A percentile compares a stretch with the other conserved stretches of the same genome.
phyloP scores from a whole-genome alignment of 2,888 invertebrate species.

The Tricholauxania praeusta region DNA sequence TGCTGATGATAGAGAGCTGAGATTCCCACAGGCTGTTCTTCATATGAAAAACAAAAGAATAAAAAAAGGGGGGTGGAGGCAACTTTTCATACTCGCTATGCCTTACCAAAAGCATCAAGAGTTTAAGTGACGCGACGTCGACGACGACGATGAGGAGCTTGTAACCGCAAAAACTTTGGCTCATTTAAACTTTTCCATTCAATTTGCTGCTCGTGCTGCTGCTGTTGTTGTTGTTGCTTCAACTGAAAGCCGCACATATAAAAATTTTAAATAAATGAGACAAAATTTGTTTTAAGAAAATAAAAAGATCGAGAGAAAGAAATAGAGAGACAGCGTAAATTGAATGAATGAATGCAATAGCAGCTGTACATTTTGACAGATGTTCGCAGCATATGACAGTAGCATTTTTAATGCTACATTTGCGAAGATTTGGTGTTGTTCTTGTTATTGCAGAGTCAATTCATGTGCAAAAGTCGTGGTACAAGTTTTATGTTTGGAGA shows the following conservation, averaged over 20 bases:
- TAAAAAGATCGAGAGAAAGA: not conserved
- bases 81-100: not conserved
- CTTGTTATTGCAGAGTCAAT: not conserved
- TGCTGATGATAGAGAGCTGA: too few relatives aligned
- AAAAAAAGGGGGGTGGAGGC: not conserved
- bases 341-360: not conserved
- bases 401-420: constrained; percentile 2
- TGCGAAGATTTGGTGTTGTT: not conserved
- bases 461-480: not conserved
- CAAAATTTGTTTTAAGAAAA: not conserved
- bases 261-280: not conserved
- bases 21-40: too few relatives aligned
- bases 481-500: not conserved
- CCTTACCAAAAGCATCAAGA: too few relatives aligned
- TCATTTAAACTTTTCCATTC: constrained; percentile 24
- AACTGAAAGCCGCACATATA: not conserved
- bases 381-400: constrained; percentile 6
- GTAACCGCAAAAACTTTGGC: not conserved
- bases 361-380: constrained; percentile 12
- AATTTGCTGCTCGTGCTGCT: constrained; percentile 2
- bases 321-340: not conserved
- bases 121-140: not conserved
- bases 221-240: too few relatives aligned
- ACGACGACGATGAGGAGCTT: not conserved
- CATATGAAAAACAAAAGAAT: too few relatives aligned